Base-by-base conservation (phyloP, 1,140 invertebrate genomes). In the Cotesia vestalis region DNA sequence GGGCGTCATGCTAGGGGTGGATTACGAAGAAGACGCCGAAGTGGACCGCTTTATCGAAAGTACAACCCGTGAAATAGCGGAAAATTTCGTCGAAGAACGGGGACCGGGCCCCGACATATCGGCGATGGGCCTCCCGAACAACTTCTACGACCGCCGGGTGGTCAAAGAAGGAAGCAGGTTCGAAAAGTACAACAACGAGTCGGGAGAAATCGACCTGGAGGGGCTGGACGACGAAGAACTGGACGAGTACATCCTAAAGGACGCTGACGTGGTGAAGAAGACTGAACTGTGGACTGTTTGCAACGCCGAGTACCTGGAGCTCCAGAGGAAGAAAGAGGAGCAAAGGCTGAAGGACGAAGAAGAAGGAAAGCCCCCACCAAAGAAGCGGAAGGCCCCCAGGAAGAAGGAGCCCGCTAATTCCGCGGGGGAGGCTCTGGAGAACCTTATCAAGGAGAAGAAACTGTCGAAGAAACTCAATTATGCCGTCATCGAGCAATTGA, bases 381-480 rank as follows among this genome's bases (percentile, higher is more conserved):
- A 90, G 80, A 93, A 91, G 83, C 91, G 90, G 75, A 89, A 90
- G 81, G 81, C 89, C 83, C 89, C 80, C 86, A 88, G 79, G 84
- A 91, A 80, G 90, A 91, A 81, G 80, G 83, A 75, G 1, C 90
- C 91, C 1, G 93, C 95, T 0, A 94, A 92, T 72, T 94, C 92
- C 12, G 94, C 95, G 11, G 93, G 92, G 2, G 96, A 98, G 87
- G 96, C 96, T 0, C 96, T 98, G 35, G 95, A 96, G 80, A 97
- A 96, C 84, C 96, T 98, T 91, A 84, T 98, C 4, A 93, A 96
- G 76, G 96, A 98, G 78, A 98, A 97, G 84, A 95, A 95, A 81
- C 93, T 99, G 71, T 98, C 97, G 0, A 92, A 91, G 4, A 99
- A 99, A 90, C 98, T 99, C 38, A 98, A 99, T 86, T 99, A 99